phyloP scores from a whole-genome alignment of 2,797 vertebrate genomes.

The Rhynchonycteris naso region DNA sequence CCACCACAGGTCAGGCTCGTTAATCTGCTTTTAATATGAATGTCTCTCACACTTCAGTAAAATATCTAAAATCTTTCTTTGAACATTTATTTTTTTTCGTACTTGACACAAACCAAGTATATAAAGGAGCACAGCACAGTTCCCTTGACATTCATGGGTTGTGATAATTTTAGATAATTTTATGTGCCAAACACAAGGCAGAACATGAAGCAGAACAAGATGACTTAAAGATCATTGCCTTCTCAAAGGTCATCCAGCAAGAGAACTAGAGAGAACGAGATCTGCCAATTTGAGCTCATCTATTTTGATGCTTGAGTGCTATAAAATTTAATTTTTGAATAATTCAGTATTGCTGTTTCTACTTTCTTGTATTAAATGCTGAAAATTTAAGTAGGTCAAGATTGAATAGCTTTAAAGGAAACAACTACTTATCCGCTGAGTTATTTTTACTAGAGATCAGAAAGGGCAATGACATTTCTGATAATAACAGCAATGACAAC shows the following conservation, averaged over 20 bases:
- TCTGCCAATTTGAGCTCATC: neutral
- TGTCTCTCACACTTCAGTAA: neutral
- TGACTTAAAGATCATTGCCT: slow-evolving; percentile 33
- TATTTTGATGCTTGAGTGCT: neutral
- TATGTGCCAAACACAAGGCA: neutral
- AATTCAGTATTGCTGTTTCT: neutral
- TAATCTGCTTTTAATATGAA: neutral
- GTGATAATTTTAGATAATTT: slow-evolving; percentile 42
- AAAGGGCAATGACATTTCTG: neutral
- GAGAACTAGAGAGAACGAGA: neutral
- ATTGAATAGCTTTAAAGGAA: slow-evolving; percentile 35
- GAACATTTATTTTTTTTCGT: neutral
- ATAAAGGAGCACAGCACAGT: neutral
- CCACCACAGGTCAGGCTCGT: no score
- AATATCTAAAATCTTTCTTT: neutral
- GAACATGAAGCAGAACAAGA: slow-evolving; percentile 57
- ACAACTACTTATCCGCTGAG: neutral
- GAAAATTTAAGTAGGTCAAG: slow-evolving; percentile 9
- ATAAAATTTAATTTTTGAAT: slow-evolving; percentile 40
- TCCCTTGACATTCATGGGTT: slow-evolving; percentile 66
- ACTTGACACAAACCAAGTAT: neutral
- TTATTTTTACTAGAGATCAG: slow-evolving; percentile 7
- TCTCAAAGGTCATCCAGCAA: slow-evolving; percentile 24
- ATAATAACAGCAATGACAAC: neutral
- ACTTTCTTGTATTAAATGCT: slow-evolving; percentile 33